Evolutionary conservation across 92 coral and sea anemone species (phyloP).

Genomic region (Epizoanthus fatuus): DNA sequence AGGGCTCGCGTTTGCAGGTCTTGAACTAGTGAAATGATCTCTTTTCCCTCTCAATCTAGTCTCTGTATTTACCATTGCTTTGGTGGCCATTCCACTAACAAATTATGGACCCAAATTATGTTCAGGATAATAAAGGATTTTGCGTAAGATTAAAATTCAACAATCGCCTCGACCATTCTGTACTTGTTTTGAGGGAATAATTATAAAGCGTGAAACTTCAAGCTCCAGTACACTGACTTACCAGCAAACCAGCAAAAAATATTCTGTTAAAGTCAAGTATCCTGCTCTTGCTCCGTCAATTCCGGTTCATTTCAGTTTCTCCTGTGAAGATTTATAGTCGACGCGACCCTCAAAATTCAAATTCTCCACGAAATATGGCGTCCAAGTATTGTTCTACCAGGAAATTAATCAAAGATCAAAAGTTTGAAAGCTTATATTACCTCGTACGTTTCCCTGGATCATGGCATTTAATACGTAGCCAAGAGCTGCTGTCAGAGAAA

Average conservation of each 20-base stretch:
- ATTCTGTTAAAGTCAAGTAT: not conserved
- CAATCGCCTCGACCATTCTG: not conserved
- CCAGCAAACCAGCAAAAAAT: not conserved
- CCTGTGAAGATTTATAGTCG: not conserved
- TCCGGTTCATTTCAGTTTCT: conserved; percentile 36
- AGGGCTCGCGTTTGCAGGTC: conserved; percentile 37
- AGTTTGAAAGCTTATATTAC: not conserved
- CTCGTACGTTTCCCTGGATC: conserved; percentile 10
- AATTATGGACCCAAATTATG: not conserved
- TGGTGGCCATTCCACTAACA: conserved; percentile 63
- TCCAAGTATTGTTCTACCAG: conserved; percentile 36
- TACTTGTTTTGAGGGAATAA: too few species aligned
- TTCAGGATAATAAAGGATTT: not conserved
- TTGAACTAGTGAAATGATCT: conserved; percentile 48
- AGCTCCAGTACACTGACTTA: not conserved
- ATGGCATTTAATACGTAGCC: conserved; percentile 22
- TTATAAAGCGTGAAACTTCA: not conserved
- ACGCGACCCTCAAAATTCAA: conserved; percentile 26
- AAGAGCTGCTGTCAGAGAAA: conserved; percentile 9
- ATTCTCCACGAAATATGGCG: conserved; percentile 44
- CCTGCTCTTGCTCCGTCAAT: conserved; percentile 19
- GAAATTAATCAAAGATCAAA: conserved; percentile 15
- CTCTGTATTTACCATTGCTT: conserved; percentile 61
- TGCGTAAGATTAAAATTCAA: conserved; percentile 11
- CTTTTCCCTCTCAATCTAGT: conserved; percentile 66